Conservation (phyloP, 1,140 invertebrate species). For the Triops cancriformis region DNA sequence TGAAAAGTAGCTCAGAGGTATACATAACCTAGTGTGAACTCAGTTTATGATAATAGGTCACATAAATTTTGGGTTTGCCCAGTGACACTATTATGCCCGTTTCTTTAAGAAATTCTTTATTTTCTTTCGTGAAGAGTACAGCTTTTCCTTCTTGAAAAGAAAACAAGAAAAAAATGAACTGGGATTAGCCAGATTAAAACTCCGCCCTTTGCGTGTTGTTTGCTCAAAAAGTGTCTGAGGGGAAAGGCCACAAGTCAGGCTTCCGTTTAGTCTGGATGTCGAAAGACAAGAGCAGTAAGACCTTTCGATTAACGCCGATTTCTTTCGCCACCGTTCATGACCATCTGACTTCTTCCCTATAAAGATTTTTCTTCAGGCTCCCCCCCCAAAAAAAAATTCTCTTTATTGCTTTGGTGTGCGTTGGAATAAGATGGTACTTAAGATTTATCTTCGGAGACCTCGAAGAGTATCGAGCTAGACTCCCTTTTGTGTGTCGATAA, state of each 20-base stretch:
- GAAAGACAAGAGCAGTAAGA: not conserved
- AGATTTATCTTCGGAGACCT: not conserved
- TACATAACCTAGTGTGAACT: too few species aligned
- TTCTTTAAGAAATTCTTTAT: too few species aligned
- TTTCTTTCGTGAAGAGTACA: too few species aligned
- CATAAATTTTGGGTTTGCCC: too few species aligned
- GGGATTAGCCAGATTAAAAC: not conserved
- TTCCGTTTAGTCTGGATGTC: not conserved
- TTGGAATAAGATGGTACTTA: not conserved
- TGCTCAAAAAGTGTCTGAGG: not conserved
- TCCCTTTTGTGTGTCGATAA: not conserved
- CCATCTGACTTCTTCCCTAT: not conserved
- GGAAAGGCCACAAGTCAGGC: not conserved
- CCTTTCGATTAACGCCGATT: not conserved
- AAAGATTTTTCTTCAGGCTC: not conserved
- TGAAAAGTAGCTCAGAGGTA: too few species aligned
- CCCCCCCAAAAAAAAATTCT: not conserved
- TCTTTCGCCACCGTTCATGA: not conserved
- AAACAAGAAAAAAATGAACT: not conserved
- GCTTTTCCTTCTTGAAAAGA: not conserved
- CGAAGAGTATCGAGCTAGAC: not conserved
- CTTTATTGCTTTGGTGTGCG: not conserved
- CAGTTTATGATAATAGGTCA: too few species aligned
- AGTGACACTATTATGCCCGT: too few species aligned
- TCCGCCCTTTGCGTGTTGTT: conserved; percentile 8